phyloP scores from a whole-genome alignment of 2,113 vertebrate genomes.

The Glareola pratincola region DNA sequence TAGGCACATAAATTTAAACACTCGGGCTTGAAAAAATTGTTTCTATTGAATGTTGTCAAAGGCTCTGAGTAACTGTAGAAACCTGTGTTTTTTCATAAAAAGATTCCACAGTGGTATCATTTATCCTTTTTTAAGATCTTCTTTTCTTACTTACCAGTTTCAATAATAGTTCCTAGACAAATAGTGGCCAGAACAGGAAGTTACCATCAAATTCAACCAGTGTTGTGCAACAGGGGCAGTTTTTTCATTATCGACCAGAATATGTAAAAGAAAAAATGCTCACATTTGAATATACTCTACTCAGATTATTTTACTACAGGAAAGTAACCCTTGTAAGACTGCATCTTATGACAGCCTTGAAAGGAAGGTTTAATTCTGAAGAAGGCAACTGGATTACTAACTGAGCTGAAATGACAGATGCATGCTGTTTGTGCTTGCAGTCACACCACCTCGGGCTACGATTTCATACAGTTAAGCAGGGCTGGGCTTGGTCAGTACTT shows the following conservation, averaged over 20 bases:
- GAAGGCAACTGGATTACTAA: background rate
- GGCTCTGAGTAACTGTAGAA: background rate
- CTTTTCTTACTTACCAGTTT: background rate
- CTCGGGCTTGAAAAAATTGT: background rate
- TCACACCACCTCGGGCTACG: constrained; percentile 39
- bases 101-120: background rate
- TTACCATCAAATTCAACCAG: background rate
- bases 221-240: background rate
- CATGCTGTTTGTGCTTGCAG: constrained; percentile 48
- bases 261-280: background rate
- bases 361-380: background rate
- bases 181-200: background rate
- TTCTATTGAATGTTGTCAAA: background rate
- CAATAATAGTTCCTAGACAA: background rate
- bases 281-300: background rate
- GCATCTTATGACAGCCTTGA: background rate
- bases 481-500: constrained; percentile 53
- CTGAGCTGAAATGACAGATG: constrained; percentile 1
- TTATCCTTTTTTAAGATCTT: background rate
- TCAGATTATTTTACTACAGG: background rate
- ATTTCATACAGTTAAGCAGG: constrained; percentile 34
- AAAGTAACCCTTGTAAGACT: background rate
- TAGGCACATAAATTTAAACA: background rate
- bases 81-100: background rate
- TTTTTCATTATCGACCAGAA: background rate